Percentiles rank a stretch among this genome's conserved stretches.
Conservation (phyloP, 92 coral and sea anemone species). For the Muricea muricata region DNA sequence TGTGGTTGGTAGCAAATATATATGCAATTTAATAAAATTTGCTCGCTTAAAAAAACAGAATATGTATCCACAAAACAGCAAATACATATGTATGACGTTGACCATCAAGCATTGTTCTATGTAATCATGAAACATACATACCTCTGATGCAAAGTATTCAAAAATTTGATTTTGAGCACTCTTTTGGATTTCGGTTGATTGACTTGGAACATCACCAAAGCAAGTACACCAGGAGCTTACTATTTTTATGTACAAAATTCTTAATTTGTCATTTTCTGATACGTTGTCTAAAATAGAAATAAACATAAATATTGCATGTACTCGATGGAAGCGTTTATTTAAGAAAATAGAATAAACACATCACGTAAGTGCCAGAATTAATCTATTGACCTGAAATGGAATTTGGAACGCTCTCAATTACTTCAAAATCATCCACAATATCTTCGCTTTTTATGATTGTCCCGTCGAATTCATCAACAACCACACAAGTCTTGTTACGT, state of each 20-base stretch:
- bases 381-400: constrained; percentile 8
- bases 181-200: not conserved
- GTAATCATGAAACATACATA: not conserved
- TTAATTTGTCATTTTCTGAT: constrained; percentile 28
- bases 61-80: too few relatives aligned
- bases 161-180: constrained; percentile 36
- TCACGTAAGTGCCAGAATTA: not conserved
- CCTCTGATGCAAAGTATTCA: constrained; percentile 67
- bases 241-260: constrained; percentile 13
- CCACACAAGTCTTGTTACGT: constrained; percentile 26
- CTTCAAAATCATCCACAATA: constrained; percentile 28
- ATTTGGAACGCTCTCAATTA: not conserved
- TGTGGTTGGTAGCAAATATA: too few relatives aligned
- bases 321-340: too few relatives aligned
- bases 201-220: not conserved
- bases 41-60: too few relatives aligned
- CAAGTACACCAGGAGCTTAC: constrained; percentile 11
- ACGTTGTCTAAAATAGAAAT: constrained; percentile 15
- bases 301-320: not conserved
- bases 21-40: too few relatives aligned
- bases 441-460: not conserved
- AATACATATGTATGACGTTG: too few relatives aligned
- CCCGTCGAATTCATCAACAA: constrained; percentile 44
- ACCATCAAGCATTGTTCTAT: too few relatives aligned
- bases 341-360: too few relatives aligned